These are phyloP conservation scores for Saxicola maurus DNA, from an alignment of 2,797 vertebrate genomes.

Conservation along the genomic window DNA sequence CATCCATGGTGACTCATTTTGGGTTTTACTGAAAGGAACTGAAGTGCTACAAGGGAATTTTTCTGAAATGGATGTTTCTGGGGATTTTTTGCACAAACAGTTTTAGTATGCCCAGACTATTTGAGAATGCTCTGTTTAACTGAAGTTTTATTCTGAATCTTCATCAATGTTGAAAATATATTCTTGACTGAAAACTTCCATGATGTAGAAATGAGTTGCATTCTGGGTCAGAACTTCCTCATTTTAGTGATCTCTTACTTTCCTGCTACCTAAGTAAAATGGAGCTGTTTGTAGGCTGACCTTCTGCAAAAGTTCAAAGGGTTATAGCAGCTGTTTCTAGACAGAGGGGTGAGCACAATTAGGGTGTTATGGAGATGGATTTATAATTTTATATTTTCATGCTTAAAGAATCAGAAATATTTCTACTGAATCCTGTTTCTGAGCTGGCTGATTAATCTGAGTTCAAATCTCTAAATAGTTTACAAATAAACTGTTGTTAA, in stretches of 20 bases:
- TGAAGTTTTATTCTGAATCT: neutral
- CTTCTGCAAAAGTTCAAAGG: neutral
- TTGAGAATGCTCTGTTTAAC: neutral
- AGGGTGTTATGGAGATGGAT: neutral
- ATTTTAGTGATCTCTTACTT: neutral
- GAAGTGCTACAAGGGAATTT: conserved; percentile 7
- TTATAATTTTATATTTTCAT: neutral
- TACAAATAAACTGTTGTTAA: neutral
- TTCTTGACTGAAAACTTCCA: neutral
- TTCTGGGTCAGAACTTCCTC: conserved; percentile 16
- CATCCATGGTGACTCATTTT: conserved; percentile 20
- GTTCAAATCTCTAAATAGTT: neutral
- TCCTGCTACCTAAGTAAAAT: neutral
- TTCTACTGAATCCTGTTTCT: neutral
- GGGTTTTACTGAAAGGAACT: conserved; percentile 49
- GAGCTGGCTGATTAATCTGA: neutral
- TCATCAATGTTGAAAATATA: neutral
- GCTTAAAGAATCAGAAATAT: neutral
- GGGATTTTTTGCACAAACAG: neutral
- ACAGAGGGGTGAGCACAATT: neutral
- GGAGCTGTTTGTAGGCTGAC: neutral
- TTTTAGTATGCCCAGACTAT: neutral
- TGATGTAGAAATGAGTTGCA: neutral
- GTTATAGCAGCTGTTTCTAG: neutral
- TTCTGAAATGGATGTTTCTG: neutral